Conservation (phyloP, 2,888 invertebrate species). For the Andricus quercusramuli region DNA sequence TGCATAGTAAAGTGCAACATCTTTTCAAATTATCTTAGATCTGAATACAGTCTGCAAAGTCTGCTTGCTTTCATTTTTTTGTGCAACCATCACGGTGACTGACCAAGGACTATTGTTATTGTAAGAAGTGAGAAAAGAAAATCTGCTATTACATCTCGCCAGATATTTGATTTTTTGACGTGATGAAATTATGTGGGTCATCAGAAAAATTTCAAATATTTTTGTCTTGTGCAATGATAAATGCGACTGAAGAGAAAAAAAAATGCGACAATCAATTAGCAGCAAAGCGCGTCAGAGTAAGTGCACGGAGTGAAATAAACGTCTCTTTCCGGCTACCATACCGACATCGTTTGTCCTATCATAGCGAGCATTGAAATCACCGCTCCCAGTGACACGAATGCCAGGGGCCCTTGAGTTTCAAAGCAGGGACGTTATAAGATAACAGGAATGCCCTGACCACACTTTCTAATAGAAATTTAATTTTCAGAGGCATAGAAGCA, state of each 20-base stretch:
- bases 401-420: slow-evolving; percentile 58
- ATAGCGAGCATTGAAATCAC: slow-evolving; percentile 63
- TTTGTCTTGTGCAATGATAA: background rate
- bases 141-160: background rate
- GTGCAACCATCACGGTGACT: background rate
- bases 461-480: slow-evolving; percentile 3
- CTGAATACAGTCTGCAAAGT: background rate
- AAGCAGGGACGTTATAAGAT: slow-evolving; percentile 14
- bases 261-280: slow-evolving; percentile 11
- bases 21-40: background rate
- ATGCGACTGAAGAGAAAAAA: background rate
- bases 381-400: slow-evolving; percentile 65
- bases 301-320: slow-evolving; percentile 9
- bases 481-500: background rate
- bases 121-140: background rate
- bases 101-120: slow-evolving; percentile 1
- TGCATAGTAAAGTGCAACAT: background rate
- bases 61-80: background rate
- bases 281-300: slow-evolving; percentile 12
- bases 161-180: background rate
- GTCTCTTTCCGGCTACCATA: slow-evolving; percentile 17
- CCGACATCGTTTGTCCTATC: no score
- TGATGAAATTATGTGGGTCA: background rate
- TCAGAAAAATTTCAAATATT: background rate
- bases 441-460: background rate